Conservation (phyloP, 2,888 invertebrate genomes). For the Temnothorax rugatulus region DNA sequence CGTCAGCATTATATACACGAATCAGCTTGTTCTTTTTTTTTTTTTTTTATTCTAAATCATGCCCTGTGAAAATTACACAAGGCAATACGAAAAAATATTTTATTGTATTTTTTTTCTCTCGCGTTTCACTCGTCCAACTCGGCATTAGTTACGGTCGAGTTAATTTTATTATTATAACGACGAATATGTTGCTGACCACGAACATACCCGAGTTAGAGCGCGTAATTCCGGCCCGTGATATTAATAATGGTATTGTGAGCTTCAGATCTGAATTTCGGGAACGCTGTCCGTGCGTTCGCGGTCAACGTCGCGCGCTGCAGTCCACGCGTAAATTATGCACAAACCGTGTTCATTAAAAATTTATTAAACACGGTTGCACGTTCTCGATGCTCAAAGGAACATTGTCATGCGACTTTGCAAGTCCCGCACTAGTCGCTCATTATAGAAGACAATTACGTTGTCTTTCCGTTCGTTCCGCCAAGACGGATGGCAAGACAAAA, state of each 20-base stretch:
- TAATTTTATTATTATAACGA: constrained; percentile 44
- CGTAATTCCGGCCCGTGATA: constrained; percentile 30
- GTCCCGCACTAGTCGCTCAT: constrained; percentile 7
- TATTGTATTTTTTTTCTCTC: neutral
- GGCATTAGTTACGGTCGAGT: constrained; percentile 40
- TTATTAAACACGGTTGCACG: constrained; percentile 34
- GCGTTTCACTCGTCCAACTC: constrained; percentile 25
- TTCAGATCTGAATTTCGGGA: constrained; percentile 36
- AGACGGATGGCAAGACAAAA: neutral
- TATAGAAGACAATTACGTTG: constrained; percentile 27
- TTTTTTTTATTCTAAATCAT: constrained; percentile 36
- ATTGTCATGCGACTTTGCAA: constrained; percentile 1
- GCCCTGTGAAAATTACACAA: neutral
- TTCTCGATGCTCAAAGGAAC: constrained; percentile 21
- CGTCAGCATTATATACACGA: neutral
- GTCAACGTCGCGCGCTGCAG: constrained; percentile 7
- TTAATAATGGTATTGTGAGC: constrained; percentile 48
- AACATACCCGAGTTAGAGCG: constrained; percentile 30
- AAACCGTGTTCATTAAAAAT: constrained; percentile 43
- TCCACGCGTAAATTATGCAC: constrained; percentile 19
- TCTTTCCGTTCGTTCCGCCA: neutral
- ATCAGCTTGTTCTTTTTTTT: neutral
- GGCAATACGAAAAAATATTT: neutral
- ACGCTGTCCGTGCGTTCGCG: neutral
- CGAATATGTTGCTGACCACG: constrained; percentile 22